Evolutionary conservation across 2,113 vertebrate genomes (phyloP), one percentile per base, ranked within the genome.

Genomic region (Oostethus manadensis): DNA sequence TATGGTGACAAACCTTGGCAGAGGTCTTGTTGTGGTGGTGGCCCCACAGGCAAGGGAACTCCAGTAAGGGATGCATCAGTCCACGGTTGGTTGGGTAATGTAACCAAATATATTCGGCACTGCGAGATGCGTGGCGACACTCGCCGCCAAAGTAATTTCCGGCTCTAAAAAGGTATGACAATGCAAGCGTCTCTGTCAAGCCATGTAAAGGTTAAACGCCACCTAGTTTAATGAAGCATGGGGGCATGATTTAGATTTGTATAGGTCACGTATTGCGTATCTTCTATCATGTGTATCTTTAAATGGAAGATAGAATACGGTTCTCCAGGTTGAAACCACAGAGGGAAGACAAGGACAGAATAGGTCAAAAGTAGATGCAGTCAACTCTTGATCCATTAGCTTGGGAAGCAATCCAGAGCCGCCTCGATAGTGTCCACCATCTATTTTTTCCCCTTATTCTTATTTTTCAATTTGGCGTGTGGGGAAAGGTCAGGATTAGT

Each of bases 401-500:
- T 76, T 14, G 38, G 38, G 79, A 65, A 78, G 60, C 64, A 63
- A 76, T 80, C 76, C 80, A 77, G 74, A 67, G 76, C 74, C 61
- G 62, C 71, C 80, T 84, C 85, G 85, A 88, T 88, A 89, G 77
- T 84, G 89, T 88, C 86, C 82, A 38, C 78, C 78, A 86, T 87
- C 79, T 85, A 84, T 89, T 86, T 89, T 17, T 29, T 29, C 2
- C 16, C 26, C 82, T 86, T 88, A 87, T 87, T 87, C 86, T 87
- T 89, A 88, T 89, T 89, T 89, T 90, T 89, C 87, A 89, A 90
- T 90, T 89, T 90, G 83, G 81, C 51, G 76, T 75, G 83, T 71
- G 80, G 79, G 75, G 74, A 88, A 91, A 90, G 89, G 89, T 90
- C 87, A 89, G 88, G 85, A 90, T 90, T 90, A 89, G 87, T 91